Percentiles rank a stretch among this genome's conserved stretches.
These are phyloP conservation scores for Pocillopora damicornis DNA, from an alignment of 64 coral and sea anemone genomes.

Conservation along the genomic window DNA sequence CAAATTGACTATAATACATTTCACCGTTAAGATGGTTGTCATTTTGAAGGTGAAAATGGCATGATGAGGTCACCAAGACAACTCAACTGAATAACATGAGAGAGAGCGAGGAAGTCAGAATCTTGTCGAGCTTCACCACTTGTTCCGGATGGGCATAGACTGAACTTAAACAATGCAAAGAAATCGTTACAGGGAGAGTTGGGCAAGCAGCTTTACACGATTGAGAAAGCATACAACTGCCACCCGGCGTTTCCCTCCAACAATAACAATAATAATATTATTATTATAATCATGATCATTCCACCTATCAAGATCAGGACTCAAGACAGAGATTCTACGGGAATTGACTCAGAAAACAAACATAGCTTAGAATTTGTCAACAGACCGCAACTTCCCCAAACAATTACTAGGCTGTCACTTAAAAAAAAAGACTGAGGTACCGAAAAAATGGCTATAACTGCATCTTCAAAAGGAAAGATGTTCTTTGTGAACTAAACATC, in stretches of 20 bases:
- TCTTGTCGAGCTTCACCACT: neutral
- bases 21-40: slow-evolving; percentile 9
- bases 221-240: too few species aligned
- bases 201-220: slow-evolving; percentile 39
- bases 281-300: slow-evolving; percentile 41
- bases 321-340: neutral
- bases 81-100: neutral
- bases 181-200: slow-evolving; percentile 49
- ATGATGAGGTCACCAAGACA: neutral
- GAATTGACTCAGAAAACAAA: neutral
- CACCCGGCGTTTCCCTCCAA: too few species aligned
- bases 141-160: neutral
- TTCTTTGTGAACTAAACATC: neutral
- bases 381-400: neutral
- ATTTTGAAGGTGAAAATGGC: slow-evolving; percentile 2
- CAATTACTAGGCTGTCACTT: slow-evolving; percentile 29
- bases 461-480: neutral
- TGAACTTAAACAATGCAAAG: slow-evolving; percentile 25
- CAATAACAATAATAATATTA: neutral
- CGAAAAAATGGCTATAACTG: slow-evolving; percentile 38
- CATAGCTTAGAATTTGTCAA: neutral
- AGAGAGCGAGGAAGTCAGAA: neutral
- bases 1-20: too few species aligned
- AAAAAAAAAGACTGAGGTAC: slow-evolving; percentile 44
- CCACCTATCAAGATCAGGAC: slow-evolving; percentile 35